These are phyloP conservation scores for Andrena praecox DNA, from an alignment of 2,888 invertebrate genomes.

Conservation along the genomic window DNA sequence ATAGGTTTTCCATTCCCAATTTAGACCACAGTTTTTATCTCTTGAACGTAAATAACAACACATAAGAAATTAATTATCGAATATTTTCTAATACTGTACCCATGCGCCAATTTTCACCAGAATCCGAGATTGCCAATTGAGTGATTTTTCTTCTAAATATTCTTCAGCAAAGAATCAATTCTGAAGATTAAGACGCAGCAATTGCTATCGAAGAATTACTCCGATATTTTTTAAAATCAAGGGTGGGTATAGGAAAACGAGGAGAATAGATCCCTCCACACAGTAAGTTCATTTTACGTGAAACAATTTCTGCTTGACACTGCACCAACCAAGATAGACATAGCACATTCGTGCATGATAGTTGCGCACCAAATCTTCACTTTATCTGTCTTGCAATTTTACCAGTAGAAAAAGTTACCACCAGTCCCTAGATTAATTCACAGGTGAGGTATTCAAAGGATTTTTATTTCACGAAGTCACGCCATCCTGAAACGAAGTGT, in stretches of 20 bases:
- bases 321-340: conserved; percentile 1
- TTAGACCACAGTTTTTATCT: no score
- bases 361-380: background rate
- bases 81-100: no score
- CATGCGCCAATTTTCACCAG: no score
- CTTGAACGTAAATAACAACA: no score
- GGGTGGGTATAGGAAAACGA: background rate
- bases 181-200: no score
- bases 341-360: background rate
- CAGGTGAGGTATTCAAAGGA: background rate
- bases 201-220: background rate
- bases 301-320: background rate
- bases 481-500: background rate
- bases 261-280: background rate
- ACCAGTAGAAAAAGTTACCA: background rate
- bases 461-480: background rate
- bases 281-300: background rate
- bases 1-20: no score
- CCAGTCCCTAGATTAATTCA: background rate
- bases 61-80: no score
- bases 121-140: no score
- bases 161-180: no score
- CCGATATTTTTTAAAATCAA: background rate
- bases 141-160: no score
- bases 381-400: background rate